phyloP scores from a whole-genome alignment of 2,888 invertebrate species.

The Hipparchia semele region DNA sequence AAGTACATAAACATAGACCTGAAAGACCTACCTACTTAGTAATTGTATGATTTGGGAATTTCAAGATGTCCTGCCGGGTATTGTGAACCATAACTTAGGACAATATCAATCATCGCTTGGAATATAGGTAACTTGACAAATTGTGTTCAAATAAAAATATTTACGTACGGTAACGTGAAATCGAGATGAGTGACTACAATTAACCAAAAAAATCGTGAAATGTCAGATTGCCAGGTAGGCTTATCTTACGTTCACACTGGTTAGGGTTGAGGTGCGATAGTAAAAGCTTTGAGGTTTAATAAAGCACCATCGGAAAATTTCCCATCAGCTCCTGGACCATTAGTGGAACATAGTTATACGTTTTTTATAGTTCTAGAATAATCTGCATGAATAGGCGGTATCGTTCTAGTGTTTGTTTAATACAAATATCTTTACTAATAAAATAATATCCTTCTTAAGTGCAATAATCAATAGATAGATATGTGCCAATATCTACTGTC shows the following conservation, averaged over 20 bases:
- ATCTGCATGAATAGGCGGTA: slow-evolving; percentile 29
- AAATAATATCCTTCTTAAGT: slow-evolving; percentile 21
- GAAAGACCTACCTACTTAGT: background rate
- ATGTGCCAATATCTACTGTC: slow-evolving; percentile 13
- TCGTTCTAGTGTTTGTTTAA: slow-evolving; percentile 34
- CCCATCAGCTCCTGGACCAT: slow-evolving; percentile 1
- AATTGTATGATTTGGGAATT: too few relatives aligned
- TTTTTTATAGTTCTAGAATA: slow-evolving; percentile 39
- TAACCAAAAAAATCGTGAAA: too few relatives aligned
- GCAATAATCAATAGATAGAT: slow-evolving; percentile 3
- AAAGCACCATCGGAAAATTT: slow-evolving; percentile 1
- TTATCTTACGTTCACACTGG: too few relatives aligned
- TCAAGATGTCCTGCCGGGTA: background rate
- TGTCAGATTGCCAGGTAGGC: background rate
- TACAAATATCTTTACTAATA: slow-evolving; percentile 24
- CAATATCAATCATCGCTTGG: too few relatives aligned
- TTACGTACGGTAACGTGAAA: too few relatives aligned
- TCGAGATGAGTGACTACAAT: too few relatives aligned
- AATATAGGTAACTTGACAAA: too few relatives aligned
- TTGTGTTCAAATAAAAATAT: too few relatives aligned
- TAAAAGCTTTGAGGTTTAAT: background rate
- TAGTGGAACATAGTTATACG: slow-evolving; percentile 41
- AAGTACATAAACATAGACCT: background rate
- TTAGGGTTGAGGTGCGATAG: background rate
- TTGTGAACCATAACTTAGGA: background rate